Evolutionary conservation across 1,140 invertebrate species (phyloP), one percentile per base, ranked within the genome.

Genomic region (Leptinotarsa lineolata): DNA sequence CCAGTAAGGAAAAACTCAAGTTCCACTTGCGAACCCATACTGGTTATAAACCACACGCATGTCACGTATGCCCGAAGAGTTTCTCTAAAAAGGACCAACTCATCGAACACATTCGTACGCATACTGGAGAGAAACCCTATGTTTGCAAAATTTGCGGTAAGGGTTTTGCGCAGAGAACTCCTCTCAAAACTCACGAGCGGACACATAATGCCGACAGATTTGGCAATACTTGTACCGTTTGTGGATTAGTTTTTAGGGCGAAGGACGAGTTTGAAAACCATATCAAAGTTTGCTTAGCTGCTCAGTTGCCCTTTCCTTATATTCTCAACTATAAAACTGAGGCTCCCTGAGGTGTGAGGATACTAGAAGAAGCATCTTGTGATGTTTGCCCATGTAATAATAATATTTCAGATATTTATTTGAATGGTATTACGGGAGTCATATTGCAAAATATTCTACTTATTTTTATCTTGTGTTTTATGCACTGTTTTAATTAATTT

Each of bases 111-210:
- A 86, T 89, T 78, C 85, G 89, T 21, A 87, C 89, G 21, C 89
- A 91, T 83, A 89, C 88, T 2, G 89, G 89, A 1, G 89, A 91
- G 78, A 88, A 89, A 80, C 90, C 90, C 21, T 90, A 89, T 80
- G 86, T 87, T 60, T 92, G 91, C 81, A 86, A 87, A 75, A 84
- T 88, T 67, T 95, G 94, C 83, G 88, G 91, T 11, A 90, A 94
- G 80, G 87, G 90, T 13, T 95, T 95, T 83, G 92, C 91, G 0
- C 93, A 95, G 83, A 89, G 92, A 5, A 91, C 90, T n/a, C 85
- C 85, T 2, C 81, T 91, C 12, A 86, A 88, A 30, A 90, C 90
- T 3, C 86, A 87, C 69, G 79, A 80, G 58, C 69, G 80, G 21
- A 81, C 76, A 0, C 92, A 94, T 84, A 92, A 91, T 39, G 92